Percentiles rank a stretch among this genome's conserved stretches.
These are phyloP conservation scores for Drosophila algonquin DNA, from an alignment of 2,888 invertebrate genomes.

Conservation along the genomic window DNA sequence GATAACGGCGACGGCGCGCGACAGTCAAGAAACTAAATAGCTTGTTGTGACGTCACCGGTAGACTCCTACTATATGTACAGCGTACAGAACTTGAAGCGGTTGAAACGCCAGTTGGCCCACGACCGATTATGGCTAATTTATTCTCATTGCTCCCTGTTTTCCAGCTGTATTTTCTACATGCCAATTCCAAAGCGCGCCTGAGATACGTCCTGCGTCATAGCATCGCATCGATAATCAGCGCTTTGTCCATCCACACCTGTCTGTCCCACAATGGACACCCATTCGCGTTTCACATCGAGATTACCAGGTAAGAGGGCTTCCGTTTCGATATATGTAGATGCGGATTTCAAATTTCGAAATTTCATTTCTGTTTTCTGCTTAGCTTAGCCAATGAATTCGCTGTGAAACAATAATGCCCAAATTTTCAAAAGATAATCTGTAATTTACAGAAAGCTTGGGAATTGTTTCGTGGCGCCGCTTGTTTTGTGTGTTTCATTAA, in stretches of 20 bases:
- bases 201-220: conserved; percentile 43
- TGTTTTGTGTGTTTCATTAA: conserved; percentile 37
- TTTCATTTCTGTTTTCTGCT: conserved; percentile 31
- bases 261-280: conserved; percentile 56
- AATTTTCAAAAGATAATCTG: conserved; percentile 2
- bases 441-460: conserved; percentile 24
- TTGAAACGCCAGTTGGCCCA: conserved; percentile 1
- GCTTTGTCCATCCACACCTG: conserved; percentile 10
- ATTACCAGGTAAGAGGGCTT: conserved; percentile 67
- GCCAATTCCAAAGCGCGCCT: conserved; percentile 48
- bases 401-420: conserved; percentile 24
- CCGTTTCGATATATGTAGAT: conserved; percentile 23
- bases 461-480: conserved; percentile 32
- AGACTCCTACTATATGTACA: conserved; percentile 17
- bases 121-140: conserved; percentile 59
- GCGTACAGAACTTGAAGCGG: background rate
- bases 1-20: conserved; percentile 28
- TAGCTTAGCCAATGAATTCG: conserved; percentile 28
- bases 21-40: conserved; percentile 51
- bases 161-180: conserved; percentile 54
- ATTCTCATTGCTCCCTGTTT: conserved; percentile 48
- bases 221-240: conserved; percentile 21
- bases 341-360: conserved; percentile 32
- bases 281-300: conserved; percentile 69
- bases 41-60: conserved; percentile 46